Conservation (phyloP, 2,797 vertebrate genomes). For the Sphenopsis melanotis region DNA sequence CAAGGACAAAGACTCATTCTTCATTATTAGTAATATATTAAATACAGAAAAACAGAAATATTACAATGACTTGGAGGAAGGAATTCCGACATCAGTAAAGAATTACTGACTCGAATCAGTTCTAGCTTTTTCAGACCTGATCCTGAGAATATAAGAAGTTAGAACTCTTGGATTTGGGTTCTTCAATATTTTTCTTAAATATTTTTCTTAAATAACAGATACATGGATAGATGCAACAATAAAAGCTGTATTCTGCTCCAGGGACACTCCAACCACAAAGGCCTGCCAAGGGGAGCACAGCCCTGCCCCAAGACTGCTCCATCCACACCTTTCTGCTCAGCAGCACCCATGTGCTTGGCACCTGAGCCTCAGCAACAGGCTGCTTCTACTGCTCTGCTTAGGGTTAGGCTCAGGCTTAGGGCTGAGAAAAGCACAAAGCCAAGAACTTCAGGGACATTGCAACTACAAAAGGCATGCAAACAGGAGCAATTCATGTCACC, state of each 20-base stretch:
- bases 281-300: neutral
- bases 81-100: neutral
- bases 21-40: neutral
- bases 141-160: neutral
- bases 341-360: neutral
- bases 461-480: neutral
- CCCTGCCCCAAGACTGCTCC: neutral
- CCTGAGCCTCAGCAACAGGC: neutral
- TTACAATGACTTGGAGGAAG: neutral
- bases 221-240: neutral
- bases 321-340: neutral
- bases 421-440: neutral
- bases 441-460: neutral
- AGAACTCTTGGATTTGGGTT: neutral
- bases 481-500: neutral
- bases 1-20: neutral
- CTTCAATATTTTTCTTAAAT: too few species aligned
- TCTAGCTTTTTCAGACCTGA: neutral
- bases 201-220: neutral
- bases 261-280: neutral
- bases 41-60: neutral
- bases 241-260: neutral
- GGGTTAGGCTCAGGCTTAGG: neutral
- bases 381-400: too few species aligned
- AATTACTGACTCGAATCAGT: neutral